Evolutionary conservation across 1,140 invertebrate genomes (phyloP).

Genomic region (Brachionus asplanchnoidis): DNA sequence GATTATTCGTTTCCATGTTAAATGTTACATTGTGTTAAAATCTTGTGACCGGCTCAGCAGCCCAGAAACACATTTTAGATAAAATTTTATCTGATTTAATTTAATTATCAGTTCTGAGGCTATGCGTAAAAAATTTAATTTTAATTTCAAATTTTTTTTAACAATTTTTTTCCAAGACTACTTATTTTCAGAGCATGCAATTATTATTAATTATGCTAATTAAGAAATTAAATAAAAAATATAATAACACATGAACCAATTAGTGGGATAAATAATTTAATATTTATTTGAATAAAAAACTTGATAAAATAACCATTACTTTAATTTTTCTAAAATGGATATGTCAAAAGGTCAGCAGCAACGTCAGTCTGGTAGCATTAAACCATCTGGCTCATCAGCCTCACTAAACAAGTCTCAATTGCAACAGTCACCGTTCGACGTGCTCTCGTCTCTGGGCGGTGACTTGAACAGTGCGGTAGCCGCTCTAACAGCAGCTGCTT

Average conservation of each 20-base stretch:
- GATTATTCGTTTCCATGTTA: no score
- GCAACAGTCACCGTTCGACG: not conserved
- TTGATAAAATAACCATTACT: not conserved
- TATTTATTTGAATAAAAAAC: not conserved
- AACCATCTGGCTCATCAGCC: not conserved
- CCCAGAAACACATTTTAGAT: no score
- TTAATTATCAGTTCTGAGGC: no score
- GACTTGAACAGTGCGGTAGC: conserved; percentile 13
- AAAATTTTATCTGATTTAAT: no score
- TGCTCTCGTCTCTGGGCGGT: not conserved
- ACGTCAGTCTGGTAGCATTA: not conserved
- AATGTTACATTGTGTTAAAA: no score
- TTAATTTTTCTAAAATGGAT: not conserved
- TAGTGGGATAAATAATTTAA: not conserved
- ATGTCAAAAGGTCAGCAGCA: not conserved
- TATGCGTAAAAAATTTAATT: no score
- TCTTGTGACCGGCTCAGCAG: no score
- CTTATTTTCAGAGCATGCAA: not conserved
- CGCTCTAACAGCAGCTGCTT: conserved; percentile 3
- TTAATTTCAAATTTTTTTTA: no score
- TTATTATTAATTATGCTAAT: not conserved
- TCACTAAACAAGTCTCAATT: not conserved
- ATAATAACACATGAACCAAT: not conserved
- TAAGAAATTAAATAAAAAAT: not conserved
- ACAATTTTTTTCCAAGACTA: not conserved